Conservation (phyloP, 92 coral and sea anemone genomes). For the Nematostella vectensis region DNA sequence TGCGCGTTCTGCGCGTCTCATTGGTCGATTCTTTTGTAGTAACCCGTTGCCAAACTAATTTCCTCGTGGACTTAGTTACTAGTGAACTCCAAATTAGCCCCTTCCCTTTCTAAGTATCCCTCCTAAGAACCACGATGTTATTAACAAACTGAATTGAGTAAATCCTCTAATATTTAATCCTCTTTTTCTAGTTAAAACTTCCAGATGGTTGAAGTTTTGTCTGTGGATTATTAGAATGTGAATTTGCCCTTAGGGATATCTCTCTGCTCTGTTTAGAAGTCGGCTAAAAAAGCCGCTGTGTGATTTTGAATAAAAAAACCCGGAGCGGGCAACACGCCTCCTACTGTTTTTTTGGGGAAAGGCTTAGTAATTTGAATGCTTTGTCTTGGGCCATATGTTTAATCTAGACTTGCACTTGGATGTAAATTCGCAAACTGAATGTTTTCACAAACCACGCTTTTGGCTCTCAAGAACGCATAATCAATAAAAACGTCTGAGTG, state of each 20-base stretch:
- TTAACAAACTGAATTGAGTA: background rate
- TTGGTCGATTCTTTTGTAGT: background rate
- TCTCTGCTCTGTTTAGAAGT: background rate
- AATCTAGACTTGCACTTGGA: background rate
- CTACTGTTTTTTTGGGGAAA: background rate
- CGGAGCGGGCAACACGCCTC: background rate
- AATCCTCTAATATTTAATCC: background rate
- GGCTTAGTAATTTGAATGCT: background rate
- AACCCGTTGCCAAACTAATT: background rate
- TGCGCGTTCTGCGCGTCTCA: background rate
- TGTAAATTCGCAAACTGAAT: too few species aligned
- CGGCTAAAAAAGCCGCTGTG: background rate
- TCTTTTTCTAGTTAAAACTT: background rate
- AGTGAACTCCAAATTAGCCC: background rate
- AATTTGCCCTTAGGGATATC: background rate
- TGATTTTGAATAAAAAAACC: background rate
- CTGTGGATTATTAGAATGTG: background rate
- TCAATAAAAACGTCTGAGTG: too few species aligned
- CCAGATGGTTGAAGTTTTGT: conserved; percentile 5
- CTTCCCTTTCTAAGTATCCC: background rate
- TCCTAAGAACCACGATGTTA: background rate
- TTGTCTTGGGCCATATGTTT: background rate
- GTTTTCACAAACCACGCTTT: too few species aligned
- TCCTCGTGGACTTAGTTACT: background rate
- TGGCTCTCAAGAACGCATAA: too few species aligned